Conservation (phyloP, 2,888 invertebrate genomes). For the Candidula unifasciata region DNA sequence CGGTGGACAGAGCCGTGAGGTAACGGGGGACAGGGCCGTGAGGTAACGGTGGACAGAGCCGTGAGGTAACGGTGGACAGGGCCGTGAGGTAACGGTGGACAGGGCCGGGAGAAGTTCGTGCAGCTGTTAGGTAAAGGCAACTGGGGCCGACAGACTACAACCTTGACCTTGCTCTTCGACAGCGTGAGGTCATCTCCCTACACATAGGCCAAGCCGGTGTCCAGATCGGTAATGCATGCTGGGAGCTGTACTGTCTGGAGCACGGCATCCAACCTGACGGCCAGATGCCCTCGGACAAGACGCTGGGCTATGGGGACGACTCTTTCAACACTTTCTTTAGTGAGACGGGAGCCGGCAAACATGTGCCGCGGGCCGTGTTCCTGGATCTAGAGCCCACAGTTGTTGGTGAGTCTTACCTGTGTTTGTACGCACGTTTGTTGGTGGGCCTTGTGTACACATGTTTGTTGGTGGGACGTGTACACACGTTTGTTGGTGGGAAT, state of each 20-base stretch:
- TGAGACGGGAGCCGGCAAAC: constrained; percentile 96
- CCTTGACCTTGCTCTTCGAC: not conserved
- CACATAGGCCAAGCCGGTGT: constrained; percentile 49
- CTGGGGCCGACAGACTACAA: no score
- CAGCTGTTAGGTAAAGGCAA: no score
- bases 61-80: no score
- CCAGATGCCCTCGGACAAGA: constrained; percentile 38
- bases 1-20: no score
- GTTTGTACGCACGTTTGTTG: not conserved
- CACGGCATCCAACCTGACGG: constrained; percentile 48
- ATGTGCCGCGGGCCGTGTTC: constrained; percentile 93
- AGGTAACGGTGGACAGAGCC: no score
- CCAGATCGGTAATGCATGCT: constrained; percentile 50
- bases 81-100: no score
- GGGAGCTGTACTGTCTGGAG: constrained; percentile 52
- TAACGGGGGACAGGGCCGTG: no score
- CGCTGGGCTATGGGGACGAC: constrained; percentile 39
- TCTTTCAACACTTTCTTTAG: constrained; percentile 50
- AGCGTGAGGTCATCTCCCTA: constrained; percentile 48
- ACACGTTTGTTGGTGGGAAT: no score
- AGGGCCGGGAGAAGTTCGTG: no score
- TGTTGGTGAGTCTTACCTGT: constrained; percentile 79
- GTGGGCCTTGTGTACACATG: no score
- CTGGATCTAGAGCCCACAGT: constrained; percentile 97
- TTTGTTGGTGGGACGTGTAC: not conserved